A percentile compares a stretch with the other conserved stretches of the same genome.
Conservation (phyloP, 2,888 invertebrate genomes). For the Tolmerus cingulatus region DNA sequence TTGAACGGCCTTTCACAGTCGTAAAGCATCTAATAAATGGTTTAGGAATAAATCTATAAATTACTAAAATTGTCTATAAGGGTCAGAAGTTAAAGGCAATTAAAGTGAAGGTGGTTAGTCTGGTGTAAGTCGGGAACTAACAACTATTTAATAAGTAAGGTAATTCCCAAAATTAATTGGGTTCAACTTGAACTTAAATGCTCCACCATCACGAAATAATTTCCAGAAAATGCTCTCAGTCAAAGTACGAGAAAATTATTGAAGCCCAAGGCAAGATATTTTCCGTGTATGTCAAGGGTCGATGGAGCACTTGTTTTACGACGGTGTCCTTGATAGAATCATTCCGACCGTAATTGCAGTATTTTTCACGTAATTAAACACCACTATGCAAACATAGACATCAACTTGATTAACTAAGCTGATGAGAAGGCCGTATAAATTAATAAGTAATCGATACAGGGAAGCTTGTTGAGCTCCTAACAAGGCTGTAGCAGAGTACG, state of each 20-base stretch:
- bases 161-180: not conserved
- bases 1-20: no score
- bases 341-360: not conserved
- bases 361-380: slow-evolving; percentile 8
- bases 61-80: no score
- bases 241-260: not conserved
- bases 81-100: no score
- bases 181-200: not conserved
- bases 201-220: not conserved
- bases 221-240: not conserved
- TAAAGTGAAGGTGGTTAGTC: no score
- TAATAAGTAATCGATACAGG: slow-evolving; percentile 27
- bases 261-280: not conserved
- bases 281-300: not conserved
- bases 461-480: slow-evolving; percentile 28
- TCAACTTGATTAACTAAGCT: slow-evolving; percentile 18
- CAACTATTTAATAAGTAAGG: no score
- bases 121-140: no score
- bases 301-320: not conserved
- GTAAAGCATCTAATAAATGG: no score
- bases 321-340: not conserved
- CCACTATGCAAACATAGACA: slow-evolving; percentile 7
- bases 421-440: slow-evolving; percentile 8
- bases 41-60: no score
- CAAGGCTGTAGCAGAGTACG: slow-evolving; percentile 13